phyloP scores from a whole-genome alignment of 2,113 vertebrate species.

The Entomyzon cyanotis region DNA sequence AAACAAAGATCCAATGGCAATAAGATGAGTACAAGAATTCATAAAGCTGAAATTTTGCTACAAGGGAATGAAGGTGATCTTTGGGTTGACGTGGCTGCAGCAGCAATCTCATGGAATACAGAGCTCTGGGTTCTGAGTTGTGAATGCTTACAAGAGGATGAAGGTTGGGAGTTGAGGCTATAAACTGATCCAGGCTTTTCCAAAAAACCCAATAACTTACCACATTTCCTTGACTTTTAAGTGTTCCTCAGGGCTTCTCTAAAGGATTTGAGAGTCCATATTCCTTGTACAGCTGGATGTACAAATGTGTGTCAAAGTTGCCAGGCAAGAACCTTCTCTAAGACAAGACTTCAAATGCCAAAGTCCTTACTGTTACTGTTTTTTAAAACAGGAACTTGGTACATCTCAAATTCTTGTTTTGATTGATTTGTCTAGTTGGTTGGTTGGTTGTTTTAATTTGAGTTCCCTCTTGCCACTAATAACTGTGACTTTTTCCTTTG shows the following conservation, averaged over 20 bases:
- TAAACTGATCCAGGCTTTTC: neutral
- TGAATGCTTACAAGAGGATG: neutral
- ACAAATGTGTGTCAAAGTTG: neutral
- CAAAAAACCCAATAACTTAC: neutral
- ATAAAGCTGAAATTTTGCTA: neutral
- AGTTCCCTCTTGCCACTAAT: neutral
- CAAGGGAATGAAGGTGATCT: rapidly evolving
- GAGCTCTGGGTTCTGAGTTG: neutral
- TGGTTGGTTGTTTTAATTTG: neutral
- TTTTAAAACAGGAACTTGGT: neutral
- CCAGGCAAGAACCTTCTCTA: neutral
- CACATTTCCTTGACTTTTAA: neutral
- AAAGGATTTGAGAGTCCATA: neutral
- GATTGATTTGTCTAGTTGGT: neutral
- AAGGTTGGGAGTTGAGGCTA: neutral
- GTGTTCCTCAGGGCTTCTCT: neutral
- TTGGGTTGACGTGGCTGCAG: neutral
- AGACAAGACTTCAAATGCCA: neutral
- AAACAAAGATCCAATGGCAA: neutral
- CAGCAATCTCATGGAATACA: neutral
- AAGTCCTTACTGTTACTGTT: neutral
- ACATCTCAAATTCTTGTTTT: neutral
- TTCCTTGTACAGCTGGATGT: neutral
- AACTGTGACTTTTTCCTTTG: neutral
- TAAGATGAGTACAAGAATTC: neutral